Percentiles rank a stretch among this genome's conserved stretches.
Evolutionary conservation across 2,888 invertebrate species (phyloP).

Genomic region (Blera fallax): DNA sequence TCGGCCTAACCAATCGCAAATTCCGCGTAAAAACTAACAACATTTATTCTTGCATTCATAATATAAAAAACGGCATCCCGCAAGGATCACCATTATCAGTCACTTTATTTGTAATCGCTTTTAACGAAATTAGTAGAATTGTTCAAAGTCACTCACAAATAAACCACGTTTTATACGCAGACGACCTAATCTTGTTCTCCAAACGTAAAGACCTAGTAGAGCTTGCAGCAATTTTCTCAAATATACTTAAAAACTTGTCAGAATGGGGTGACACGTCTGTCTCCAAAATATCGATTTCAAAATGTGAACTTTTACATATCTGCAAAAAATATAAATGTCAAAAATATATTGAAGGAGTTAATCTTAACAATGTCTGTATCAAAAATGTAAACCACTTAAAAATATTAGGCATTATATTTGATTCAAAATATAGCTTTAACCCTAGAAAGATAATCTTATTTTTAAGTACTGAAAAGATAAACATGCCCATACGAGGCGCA

Average conservation of each 20-base stretch:
- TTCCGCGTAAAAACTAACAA: constrained; percentile 44
- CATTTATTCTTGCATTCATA: neutral
- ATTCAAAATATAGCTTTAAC: too few species aligned
- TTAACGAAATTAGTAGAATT: neutral
- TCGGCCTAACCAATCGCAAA: constrained; percentile 36
- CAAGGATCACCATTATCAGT: neutral
- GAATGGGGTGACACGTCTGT: neutral
- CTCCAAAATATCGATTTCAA: neutral
- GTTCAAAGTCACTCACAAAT: neutral
- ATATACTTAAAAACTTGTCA: too few species aligned
- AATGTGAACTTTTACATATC: neutral
- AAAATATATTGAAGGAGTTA: neutral
- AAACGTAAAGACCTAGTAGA: too few species aligned
- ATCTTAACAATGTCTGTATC: neutral
- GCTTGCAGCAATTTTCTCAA: too few species aligned
- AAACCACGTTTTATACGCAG: neutral
- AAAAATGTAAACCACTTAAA: neutral
- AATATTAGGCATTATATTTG: neutral
- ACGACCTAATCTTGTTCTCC: too few species aligned
- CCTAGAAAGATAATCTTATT: too few species aligned
- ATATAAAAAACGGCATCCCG: neutral
- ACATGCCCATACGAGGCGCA: too few species aligned
- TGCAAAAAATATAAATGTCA: neutral
- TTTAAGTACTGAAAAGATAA: too few species aligned
- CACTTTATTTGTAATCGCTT: neutral